Evolutionary conservation across 2,888 invertebrate genomes (phyloP).

Genomic region (Glyphotaelius pellucidus): DNA sequence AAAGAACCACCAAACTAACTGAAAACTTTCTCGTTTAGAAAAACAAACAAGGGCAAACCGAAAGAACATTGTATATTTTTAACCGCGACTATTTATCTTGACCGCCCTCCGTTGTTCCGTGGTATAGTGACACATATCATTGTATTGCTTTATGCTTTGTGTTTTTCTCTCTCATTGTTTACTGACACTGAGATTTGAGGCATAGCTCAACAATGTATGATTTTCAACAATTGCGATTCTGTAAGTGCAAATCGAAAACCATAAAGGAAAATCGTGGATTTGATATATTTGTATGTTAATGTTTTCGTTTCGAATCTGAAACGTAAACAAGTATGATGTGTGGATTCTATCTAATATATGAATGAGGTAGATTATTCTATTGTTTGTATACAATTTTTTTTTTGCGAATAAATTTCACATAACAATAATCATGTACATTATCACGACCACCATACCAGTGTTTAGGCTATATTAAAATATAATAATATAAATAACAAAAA

Average conservation of each 20-base stretch:
- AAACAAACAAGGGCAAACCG: conserved; percentile 28
- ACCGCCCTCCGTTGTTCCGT: conserved; percentile 36
- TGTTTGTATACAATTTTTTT: too few relatives aligned
- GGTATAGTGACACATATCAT: conserved; percentile 45
- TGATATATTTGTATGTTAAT: neutral
- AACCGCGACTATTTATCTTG: conserved; percentile 63
- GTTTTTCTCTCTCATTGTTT: conserved; percentile 38
- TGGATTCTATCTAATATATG: too few relatives aligned
- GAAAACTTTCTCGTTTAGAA: conserved; percentile 37
- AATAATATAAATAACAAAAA: too few relatives aligned
- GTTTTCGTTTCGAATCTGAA: neutral
- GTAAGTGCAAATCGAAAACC: conserved; percentile 47
- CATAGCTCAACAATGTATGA: conserved; percentile 14
- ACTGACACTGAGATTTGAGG: conserved; percentile 41
- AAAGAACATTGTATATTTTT: conserved; percentile 58
- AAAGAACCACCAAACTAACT: neutral
- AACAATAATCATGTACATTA: too few relatives aligned
- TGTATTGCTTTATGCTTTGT: conserved; percentile 23
- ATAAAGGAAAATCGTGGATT: conserved; percentile 31
- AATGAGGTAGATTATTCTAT: too few relatives aligned
- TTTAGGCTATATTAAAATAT: too few relatives aligned
- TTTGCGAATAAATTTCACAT: too few relatives aligned
- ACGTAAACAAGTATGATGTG: neutral
- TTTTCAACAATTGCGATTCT: neutral
- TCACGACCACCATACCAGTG: too few relatives aligned